phyloP scores from a whole-genome alignment of 1,140 invertebrate genomes.

The Eueides isabella region DNA sequence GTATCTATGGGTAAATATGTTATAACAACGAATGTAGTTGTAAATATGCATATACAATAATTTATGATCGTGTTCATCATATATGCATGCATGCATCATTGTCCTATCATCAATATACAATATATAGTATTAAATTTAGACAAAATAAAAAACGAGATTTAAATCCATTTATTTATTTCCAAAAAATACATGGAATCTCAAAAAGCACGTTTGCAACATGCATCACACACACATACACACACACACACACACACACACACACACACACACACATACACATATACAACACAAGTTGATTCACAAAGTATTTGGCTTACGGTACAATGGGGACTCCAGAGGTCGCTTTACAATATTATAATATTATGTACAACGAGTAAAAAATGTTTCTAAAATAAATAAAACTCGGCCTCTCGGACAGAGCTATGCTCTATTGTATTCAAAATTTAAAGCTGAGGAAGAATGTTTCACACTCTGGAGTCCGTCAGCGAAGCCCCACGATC shows the following conservation, averaged over 20 bases:
- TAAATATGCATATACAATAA: no score
- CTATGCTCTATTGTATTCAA: not conserved
- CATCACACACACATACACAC: conserved; percentile 27
- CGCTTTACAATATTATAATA: not conserved
- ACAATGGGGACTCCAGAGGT: not conserved
- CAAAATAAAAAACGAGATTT: conserved; percentile 18
- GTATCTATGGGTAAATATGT: no score
- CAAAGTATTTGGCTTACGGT: conserved; percentile 4
- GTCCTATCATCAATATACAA: no score
- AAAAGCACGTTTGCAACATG: conserved; percentile 42
- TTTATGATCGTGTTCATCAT: no score
- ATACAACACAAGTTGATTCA: conserved; percentile 23
- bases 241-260: conserved; percentile 23
- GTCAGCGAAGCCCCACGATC: no score
- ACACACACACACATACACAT: conserved; percentile 27
- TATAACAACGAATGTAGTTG: no score
- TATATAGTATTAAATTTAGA: no score
- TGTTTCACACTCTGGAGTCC: no score
- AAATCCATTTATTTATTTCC: conserved; percentile 63
- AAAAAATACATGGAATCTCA: conserved; percentile 53
- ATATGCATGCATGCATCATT: no score
- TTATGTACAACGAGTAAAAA: not conserved
- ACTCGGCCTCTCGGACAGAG: not conserved
- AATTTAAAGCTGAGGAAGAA: not conserved
- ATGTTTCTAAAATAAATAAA: conserved; percentile 1